Conservation (phyloP, 2,797 vertebrate species). For the Phoebastria nigripes region DNA sequence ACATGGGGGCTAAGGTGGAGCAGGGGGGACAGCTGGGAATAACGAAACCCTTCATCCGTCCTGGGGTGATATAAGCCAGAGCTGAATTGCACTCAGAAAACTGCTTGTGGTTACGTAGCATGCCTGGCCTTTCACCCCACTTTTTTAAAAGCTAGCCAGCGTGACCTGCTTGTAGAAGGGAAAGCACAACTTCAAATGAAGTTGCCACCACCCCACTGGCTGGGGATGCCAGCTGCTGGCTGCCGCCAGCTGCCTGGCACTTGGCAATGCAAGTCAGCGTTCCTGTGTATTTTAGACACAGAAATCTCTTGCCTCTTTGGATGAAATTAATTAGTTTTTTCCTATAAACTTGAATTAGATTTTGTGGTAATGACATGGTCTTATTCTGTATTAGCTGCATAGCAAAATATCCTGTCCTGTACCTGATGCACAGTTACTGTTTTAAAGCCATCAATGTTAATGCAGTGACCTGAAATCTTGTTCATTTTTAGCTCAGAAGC, state of each 20-base stretch:
- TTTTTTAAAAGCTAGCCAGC: neutral
- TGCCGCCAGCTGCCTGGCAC: neutral
- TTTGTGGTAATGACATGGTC: neutral
- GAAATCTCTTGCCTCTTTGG: neutral
- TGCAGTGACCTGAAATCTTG: neutral
- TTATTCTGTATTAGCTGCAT: neutral
- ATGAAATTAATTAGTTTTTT: neutral
- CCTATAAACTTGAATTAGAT: neutral
- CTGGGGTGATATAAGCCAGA: neutral
- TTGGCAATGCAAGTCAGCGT: neutral
- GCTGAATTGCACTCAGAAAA: neutral
- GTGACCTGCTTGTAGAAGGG: neutral
- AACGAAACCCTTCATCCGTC: neutral
- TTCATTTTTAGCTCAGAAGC: neutral
- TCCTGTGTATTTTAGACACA: neutral
- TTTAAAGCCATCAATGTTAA: neutral
- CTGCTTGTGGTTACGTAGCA: neutral
- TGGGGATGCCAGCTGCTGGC: neutral
- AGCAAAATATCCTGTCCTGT: neutral
- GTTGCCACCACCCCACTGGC: neutral
- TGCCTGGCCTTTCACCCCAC: neutral
- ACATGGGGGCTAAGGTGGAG: neutral
- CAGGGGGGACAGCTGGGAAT: neutral
- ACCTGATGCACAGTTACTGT: neutral
- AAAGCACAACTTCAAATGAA: neutral